Percentiles rank a stretch among this genome's conserved stretches.
phyloP scores from a whole-genome alignment of 1,140 invertebrate species.

The Drosophila teissieri region DNA sequence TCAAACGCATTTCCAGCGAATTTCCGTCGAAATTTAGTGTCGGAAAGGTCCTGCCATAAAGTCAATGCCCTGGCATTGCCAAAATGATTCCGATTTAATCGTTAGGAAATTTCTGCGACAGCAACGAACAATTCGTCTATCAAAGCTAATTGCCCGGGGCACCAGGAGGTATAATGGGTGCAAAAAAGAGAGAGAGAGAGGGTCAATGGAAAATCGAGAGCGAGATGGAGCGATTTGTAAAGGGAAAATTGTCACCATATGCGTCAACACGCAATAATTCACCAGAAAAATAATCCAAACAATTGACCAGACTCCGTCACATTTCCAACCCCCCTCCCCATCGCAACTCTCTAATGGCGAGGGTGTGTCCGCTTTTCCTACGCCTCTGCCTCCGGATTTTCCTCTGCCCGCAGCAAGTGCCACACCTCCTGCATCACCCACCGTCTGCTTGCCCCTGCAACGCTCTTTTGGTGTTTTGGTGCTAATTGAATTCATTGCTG shows the following conservation, averaged over 20 bases:
- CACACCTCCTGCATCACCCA: conserved; percentile 2
- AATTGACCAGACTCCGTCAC: conserved; percentile 78
- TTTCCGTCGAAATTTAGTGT: background rate
- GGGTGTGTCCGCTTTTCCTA: conserved; percentile 63
- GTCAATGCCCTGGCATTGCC: conserved; percentile 38
- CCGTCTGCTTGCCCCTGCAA: conserved; percentile 22
- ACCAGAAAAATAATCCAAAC: conserved; percentile 85
- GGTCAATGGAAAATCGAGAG: background rate
- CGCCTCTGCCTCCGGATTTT: conserved; percentile 21
- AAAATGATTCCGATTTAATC: conserved; percentile 84
- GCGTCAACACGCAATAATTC: conserved; percentile 85
- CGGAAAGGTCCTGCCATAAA: conserved; percentile 1
- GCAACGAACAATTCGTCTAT: conserved; percentile 75
- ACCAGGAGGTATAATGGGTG: conserved; percentile 22
- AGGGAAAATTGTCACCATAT: conserved; percentile 84
- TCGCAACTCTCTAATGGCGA: conserved; percentile 57
- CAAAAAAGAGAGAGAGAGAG: background rate
- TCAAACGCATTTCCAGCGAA: background rate
- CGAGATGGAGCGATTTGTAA: conserved; percentile 41
- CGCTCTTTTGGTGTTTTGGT: conserved; percentile 76
- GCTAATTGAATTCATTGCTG: conserved; percentile 84
- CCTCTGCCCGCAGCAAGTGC: conserved; percentile 69
- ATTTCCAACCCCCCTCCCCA: background rate
- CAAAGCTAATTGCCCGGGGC: conserved; percentile 72
- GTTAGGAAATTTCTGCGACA: conserved; percentile 66